Evolutionary conservation across 2,797 vertebrate species (phyloP).

Genomic region (Syncerus caffer): DNA sequence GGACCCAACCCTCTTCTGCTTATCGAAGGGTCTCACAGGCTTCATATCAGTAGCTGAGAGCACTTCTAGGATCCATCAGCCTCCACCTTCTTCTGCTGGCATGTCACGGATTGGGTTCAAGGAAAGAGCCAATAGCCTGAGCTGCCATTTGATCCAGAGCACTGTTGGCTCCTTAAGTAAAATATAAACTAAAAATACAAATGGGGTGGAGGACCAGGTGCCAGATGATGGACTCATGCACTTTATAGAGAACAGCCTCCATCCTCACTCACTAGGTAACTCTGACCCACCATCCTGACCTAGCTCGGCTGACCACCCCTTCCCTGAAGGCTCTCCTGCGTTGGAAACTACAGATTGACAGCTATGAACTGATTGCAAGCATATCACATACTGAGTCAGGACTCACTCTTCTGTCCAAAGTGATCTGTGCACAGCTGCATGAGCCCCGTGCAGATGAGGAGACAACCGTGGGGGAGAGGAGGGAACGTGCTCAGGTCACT

Average conservation of each 20-base stretch:
- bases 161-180: background rate
- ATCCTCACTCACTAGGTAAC: background rate
- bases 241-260: background rate
- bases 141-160: background rate
- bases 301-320: background rate
- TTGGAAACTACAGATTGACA: background rate
- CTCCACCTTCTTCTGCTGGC: background rate
- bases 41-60: background rate
- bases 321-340: background rate
- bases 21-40: background rate
- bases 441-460: background rate
- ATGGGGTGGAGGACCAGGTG: no score
- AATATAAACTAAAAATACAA: background rate
- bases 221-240: background rate
- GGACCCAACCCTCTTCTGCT: background rate
- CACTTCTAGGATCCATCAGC: background rate
- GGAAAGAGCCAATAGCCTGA: background rate
- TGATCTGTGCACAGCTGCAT: background rate
- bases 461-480: background rate
- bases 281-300: background rate
- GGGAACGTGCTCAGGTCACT: no score
- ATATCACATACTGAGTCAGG: background rate
- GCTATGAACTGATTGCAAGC: background rate
- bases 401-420: background rate
- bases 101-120: background rate